Evolutionary conservation across 2,888 invertebrate species (phyloP).

Genomic region (Cybosia mesomella): DNA sequence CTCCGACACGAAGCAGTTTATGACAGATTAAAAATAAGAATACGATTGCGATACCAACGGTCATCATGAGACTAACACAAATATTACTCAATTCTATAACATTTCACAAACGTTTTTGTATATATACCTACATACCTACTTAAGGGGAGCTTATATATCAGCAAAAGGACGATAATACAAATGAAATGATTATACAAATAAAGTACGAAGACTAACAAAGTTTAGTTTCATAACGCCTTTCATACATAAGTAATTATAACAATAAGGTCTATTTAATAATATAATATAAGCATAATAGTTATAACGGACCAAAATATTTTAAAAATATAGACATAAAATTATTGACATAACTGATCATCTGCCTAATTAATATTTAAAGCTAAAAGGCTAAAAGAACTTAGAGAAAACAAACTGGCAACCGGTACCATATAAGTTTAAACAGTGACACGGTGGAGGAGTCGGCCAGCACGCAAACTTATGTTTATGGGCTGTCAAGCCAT

Average conservation of each 20-base stretch:
- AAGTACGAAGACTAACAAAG: too few relatives aligned
- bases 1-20: conserved; percentile 21
- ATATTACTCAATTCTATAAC: background rate
- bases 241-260: too few relatives aligned
- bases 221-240: too few relatives aligned
- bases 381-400: background rate
- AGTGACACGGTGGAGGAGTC: conserved; percentile 22
- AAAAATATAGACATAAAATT: background rate
- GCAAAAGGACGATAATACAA: background rate
- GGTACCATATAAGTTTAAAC: background rate
- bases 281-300: too few relatives aligned
- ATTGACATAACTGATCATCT: background rate
- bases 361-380: background rate
- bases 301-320: too few relatives aligned
- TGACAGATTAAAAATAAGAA: background rate
- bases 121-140: background rate
- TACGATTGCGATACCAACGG: background rate
- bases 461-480: conserved; percentile 57
- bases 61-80: background rate
- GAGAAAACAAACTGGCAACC: background rate
- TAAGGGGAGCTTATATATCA: too few relatives aligned
- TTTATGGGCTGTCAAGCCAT: conserved; percentile 39
- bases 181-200: background rate
- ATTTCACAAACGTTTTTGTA: background rate
- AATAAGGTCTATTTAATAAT: too few relatives aligned